phyloP scores from a whole-genome alignment of 2,888 invertebrate genomes.

The Cephus sareptanus region DNA sequence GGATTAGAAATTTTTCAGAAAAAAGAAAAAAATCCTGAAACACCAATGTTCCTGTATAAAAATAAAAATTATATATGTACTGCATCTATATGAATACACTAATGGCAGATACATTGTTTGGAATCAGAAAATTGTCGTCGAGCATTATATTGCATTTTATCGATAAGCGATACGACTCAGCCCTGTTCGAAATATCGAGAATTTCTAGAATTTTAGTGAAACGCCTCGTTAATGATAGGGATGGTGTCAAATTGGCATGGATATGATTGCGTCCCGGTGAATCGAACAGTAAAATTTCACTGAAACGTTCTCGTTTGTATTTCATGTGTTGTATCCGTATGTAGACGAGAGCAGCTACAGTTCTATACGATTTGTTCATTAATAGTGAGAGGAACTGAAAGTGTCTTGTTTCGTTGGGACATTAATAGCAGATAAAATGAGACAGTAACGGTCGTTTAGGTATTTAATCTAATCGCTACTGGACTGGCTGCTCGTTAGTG shows the following conservation, averaged over 20 bases:
- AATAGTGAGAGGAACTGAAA: neutral
- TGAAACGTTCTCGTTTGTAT: neutral
- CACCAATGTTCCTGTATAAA: neutral
- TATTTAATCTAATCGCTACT: constrained; percentile 29
- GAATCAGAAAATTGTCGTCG: neutral
- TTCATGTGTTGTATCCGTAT: neutral
- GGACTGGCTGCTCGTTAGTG: constrained; percentile 26
- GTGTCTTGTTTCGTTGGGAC: neutral
- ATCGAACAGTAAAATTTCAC: neutral
- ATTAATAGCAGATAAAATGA: constrained; percentile 35
- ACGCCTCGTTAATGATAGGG: neutral
- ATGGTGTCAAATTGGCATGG: neutral
- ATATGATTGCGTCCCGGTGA: neutral
- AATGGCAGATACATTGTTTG: neutral
- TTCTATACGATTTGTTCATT: neutral
- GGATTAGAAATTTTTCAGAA: neutral
- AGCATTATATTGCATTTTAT: neutral
- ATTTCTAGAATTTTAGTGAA: neutral
- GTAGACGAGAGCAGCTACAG: neutral
- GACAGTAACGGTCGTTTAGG: constrained; percentile 6
- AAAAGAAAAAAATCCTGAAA: neutral
- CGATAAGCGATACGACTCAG: neutral
- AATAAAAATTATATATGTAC: neutral
- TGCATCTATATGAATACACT: neutral
- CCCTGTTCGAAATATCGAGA: neutral